Evolutionary conservation across 2,113 vertebrate genomes (phyloP).

Genomic region (Ailuropoda melanoleuca): DNA sequence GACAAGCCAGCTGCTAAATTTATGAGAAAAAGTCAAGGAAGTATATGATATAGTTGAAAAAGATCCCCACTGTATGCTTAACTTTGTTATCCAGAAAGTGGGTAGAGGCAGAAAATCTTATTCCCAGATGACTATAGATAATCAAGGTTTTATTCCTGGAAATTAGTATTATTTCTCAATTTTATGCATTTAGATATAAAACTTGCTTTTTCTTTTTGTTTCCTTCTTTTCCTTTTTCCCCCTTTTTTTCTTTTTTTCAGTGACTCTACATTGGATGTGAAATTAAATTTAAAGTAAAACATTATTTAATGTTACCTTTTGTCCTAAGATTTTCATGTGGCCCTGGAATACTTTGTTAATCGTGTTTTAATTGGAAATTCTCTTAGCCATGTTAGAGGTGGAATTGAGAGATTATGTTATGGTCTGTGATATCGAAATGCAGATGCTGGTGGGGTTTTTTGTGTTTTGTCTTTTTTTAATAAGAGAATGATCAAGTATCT

Average conservation of each 20-base stretch:
- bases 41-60: neutral
- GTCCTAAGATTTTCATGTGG: neutral
- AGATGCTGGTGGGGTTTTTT: neutral
- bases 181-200: neutral
- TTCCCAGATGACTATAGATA: neutral
- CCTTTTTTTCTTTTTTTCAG: neutral
- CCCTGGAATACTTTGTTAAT: neutral
- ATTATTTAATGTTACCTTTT: neutral
- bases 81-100: neutral
- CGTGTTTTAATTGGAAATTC: neutral
- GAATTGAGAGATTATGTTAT: neutral
- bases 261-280: neutral
- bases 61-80: neutral
- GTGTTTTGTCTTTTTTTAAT: neutral
- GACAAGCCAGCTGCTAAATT: neutral
- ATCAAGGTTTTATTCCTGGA: neutral
- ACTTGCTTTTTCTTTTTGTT: neutral
- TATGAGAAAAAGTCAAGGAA: neutral
- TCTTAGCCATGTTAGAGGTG: neutral
- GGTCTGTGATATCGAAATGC: neutral
- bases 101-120: neutral
- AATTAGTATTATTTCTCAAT: neutral
- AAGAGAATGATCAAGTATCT: neutral
- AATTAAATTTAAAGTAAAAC: neutral
- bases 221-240: neutral